phyloP scores from a whole-genome alignment of 2,113 vertebrate genomes.

The Corynorhinus townsendii region DNA sequence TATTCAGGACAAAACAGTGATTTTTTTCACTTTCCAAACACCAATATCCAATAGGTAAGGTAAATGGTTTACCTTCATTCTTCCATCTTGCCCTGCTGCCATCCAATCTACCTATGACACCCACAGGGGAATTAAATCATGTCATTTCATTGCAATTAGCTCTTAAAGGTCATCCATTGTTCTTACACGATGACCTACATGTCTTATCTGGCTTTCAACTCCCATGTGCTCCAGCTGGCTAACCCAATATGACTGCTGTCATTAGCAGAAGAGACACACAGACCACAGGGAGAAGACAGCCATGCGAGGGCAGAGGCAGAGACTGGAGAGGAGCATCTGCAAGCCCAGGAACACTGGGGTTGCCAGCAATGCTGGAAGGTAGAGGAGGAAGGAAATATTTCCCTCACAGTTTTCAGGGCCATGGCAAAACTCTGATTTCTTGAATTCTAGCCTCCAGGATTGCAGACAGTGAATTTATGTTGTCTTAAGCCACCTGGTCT shows the following conservation, averaged over 20 bases:
- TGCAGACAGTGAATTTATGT: not conserved
- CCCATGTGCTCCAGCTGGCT: not conserved
- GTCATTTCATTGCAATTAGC: not conserved
- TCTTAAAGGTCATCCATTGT: not conserved
- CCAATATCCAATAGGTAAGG: not conserved
- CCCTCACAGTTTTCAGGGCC: not conserved
- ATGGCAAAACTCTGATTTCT: not conserved
- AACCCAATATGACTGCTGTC: not conserved
- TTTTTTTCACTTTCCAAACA: not conserved
- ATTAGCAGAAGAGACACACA: not conserved
- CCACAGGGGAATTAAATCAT: not conserved
- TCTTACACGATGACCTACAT: not conserved
- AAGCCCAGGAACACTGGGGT: rapidly evolving
- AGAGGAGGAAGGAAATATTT: too few species aligned
- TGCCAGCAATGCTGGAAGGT: not conserved
- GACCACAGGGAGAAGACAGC: not conserved
- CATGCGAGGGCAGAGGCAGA: not conserved
- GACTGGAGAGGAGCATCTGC: rapidly evolving
- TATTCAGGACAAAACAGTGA: not conserved
- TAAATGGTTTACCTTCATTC: not conserved
- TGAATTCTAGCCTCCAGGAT: not conserved
- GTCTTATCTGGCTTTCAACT: not conserved
- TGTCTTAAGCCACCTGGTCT: not conserved
- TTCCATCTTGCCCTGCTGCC: not conserved
- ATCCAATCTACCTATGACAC: not conserved